Conservation (phyloP, 2,113 vertebrate genomes). For the Hirundichthys speculiger region DNA sequence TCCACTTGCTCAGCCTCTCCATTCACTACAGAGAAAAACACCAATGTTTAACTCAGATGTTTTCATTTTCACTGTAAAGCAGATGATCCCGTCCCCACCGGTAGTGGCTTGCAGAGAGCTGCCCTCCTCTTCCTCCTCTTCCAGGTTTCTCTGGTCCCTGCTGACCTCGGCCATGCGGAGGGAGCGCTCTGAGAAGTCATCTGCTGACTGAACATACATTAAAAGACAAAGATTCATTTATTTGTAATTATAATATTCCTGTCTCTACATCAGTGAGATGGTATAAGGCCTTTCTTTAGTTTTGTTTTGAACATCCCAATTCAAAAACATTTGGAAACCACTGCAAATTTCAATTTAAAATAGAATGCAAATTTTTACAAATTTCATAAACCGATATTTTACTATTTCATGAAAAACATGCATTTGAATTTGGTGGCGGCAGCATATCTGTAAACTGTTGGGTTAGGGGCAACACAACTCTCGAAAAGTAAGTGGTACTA, state of each 20-base stretch:
- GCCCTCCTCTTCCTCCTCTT: constrained; percentile 69
- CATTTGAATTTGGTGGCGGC: no score
- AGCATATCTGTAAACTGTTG: no score
- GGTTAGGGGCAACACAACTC: no score
- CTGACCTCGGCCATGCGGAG: constrained; percentile 84
- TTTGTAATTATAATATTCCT: neutral
- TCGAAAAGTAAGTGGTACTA: no score
- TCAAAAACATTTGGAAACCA: no score
- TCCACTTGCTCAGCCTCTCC: constrained; percentile 82
- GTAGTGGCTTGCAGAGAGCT: constrained; percentile 29
- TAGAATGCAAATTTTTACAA: no score
- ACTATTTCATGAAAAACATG: no score
- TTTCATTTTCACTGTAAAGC: rapidly evolving
- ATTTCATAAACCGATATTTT: no score
- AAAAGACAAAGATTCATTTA: neutral
- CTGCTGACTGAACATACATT: constrained; percentile 81
- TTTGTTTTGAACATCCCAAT: no score
- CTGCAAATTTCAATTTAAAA: no score
- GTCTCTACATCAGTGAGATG: neutral
- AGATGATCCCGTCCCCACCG: constrained; percentile 38
- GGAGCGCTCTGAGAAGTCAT: constrained; percentile 89
- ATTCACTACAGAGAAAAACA: constrained; percentile 65
- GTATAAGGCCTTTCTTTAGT: no score
- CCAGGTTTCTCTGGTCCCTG: constrained; percentile 82
- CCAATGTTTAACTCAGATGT: rapidly evolving